Evolutionary conservation across 2,113 vertebrate species (phyloP).

Genomic region (Maccullochella peelii): DNA sequence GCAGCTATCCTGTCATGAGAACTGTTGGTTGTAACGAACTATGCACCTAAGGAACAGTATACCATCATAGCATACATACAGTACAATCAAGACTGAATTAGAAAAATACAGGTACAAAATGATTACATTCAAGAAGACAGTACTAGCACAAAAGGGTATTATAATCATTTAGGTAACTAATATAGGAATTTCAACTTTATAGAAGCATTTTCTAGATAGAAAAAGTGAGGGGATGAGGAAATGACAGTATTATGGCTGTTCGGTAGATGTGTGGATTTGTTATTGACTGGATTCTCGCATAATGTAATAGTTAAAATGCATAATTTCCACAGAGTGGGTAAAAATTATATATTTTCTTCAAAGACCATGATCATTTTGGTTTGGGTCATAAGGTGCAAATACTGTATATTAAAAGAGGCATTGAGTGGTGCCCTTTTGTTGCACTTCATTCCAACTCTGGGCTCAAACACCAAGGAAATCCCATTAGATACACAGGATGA

Average conservation of each 20-base stretch:
- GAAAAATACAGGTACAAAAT: slow-evolving; percentile 91
- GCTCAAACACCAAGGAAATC: slow-evolving; percentile 70
- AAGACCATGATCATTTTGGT: slow-evolving; percentile 82
- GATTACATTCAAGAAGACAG: slow-evolving; percentile 90
- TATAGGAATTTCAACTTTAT: slow-evolving; percentile 85
- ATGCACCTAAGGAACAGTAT: slow-evolving; percentile 79
- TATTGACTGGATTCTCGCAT: slow-evolving; percentile 70
- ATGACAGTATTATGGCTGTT: slow-evolving; percentile 77
- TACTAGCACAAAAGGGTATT: slow-evolving; percentile 87
- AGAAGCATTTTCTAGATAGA: slow-evolving; percentile 86
- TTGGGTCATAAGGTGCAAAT: slow-evolving; percentile 87
- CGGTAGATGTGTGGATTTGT: slow-evolving; percentile 71
- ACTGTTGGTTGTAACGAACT: slow-evolving; percentile 76
- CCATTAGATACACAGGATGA: slow-evolving; percentile 84
- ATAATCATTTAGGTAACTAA: slow-evolving; percentile 83
- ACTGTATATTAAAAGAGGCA: slow-evolving; percentile 83
- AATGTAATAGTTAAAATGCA: slow-evolving; percentile 73
- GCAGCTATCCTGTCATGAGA: slow-evolving; percentile 66
- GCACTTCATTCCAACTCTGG: slow-evolving; percentile 77
- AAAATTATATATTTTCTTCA: slow-evolving; percentile 69
- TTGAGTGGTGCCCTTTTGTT: slow-evolving; percentile 78
- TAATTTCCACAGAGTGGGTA: slow-evolving; percentile 69
- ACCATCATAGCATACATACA: slow-evolving; percentile 83
- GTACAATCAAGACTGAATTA: slow-evolving; percentile 86
- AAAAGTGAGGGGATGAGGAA: slow-evolving; percentile 71